A percentile compares a stretch with the other conserved stretches of the same genome.
Conservation (phyloP, 2,113 vertebrate genomes). For the Peromyscus maniculatus region DNA sequence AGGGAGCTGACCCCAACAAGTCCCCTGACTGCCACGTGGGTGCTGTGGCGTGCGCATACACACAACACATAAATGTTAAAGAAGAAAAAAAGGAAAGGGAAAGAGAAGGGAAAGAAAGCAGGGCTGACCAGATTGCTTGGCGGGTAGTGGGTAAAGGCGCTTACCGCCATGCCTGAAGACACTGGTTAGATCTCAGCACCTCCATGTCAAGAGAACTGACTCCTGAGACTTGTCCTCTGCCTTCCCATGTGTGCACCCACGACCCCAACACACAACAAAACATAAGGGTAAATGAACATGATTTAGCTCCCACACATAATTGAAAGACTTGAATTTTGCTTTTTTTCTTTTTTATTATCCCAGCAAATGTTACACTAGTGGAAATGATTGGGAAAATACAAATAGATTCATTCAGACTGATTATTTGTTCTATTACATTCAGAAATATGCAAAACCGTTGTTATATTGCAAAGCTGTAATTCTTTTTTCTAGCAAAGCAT, state of each 20-base stretch:
- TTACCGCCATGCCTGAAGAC: background rate
- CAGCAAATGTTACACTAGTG: conserved; percentile 78
- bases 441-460: conserved; percentile 81
- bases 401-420: conserved; percentile 75
- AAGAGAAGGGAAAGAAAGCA: too few relatives aligned
- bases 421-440: conserved; percentile 77
- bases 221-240: background rate
- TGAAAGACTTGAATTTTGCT: conserved; percentile 61
- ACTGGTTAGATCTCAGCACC: too few relatives aligned
- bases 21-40: background rate
- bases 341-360: conserved; percentile 77
- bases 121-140: background rate
- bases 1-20: background rate
- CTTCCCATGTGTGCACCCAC: background rate
- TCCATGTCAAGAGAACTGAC: background rate
- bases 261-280: background rate
- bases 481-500: conserved; percentile 76
- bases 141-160: background rate
- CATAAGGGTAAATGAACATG: background rate
- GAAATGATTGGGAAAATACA: conserved; percentile 80
- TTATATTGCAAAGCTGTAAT: conserved; percentile 76
- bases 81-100: background rate
- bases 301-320: conserved; percentile 55
- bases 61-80: background rate
- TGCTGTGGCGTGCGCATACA: background rate